Percentiles rank a stretch among this genome's conserved stretches.
phyloP scores from a whole-genome alignment of 2,797 vertebrate genomes.

The Smutsia gigantea region DNA sequence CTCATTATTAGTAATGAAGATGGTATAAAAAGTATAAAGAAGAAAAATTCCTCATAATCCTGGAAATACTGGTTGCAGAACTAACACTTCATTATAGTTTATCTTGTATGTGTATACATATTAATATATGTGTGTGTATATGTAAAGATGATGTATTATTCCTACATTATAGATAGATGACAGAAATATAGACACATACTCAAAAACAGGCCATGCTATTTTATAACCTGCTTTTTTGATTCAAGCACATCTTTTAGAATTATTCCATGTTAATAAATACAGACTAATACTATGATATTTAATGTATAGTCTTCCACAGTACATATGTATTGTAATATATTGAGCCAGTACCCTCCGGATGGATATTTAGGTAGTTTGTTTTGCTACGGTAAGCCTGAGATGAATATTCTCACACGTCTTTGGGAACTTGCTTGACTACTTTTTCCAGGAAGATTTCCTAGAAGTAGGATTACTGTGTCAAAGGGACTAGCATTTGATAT shows the following conservation, averaged over 20 bases:
- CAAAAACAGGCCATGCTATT: neutral
- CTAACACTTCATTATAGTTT: neutral
- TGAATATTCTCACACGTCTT: neutral
- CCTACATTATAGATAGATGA: neutral
- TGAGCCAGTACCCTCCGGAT: neutral
- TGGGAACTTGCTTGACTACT: neutral
- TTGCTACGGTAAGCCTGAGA: neutral
- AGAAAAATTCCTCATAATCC: neutral
- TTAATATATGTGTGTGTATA: neutral
- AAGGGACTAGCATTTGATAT: neutral
- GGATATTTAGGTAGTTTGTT: constrained; percentile 31
- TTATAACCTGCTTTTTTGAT: neutral
- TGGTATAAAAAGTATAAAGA: neutral
- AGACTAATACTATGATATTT: neutral
- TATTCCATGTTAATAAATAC: neutral
- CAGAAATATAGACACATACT: neutral
- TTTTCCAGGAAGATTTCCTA: constrained; percentile 12
- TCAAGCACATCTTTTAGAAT: neutral
- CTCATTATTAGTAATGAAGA: neutral
- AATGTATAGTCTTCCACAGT: neutral
- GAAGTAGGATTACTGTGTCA: neutral
- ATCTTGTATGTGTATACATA: neutral
- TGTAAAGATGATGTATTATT: neutral
- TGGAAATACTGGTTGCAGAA: neutral
- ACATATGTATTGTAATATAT: neutral